These are phyloP conservation scores for Epinotia bilunana DNA, from an alignment of 2,888 invertebrate species.

Conservation along the genomic window DNA sequence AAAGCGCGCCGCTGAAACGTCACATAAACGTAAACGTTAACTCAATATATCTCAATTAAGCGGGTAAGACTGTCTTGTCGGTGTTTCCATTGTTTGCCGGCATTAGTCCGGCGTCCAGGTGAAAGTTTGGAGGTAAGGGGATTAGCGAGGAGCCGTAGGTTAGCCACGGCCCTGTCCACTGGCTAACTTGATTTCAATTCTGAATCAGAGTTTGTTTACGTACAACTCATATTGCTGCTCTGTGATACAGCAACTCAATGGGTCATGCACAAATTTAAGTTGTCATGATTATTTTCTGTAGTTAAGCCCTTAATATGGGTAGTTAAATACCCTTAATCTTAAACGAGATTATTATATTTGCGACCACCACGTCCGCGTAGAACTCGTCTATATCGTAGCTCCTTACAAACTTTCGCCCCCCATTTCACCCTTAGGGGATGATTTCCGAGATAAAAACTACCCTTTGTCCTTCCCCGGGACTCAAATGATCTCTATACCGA, in stretches of 20 bases:
- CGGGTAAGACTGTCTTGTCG: conserved; percentile 34
- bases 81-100: conserved; percentile 60
- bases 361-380: no score
- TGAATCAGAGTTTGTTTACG: conserved; percentile 37
- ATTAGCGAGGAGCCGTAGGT: conserved; percentile 64
- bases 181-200: conserved; percentile 46
- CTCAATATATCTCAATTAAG: conserved; percentile 40
- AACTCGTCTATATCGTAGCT: no score
- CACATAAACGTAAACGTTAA: conserved; percentile 24
- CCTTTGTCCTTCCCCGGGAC: no score
- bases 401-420: no score
- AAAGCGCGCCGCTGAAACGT: conserved; percentile 11
- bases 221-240: neutral
- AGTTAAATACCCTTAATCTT: no score
- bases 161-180: conserved; percentile 53
- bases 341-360: no score
- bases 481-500: no score
- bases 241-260: neutral
- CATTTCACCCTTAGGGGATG: no score
- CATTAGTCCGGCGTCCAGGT: conserved; percentile 68
- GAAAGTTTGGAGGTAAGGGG: conserved; percentile 69
- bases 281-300: no score
- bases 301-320: no score
- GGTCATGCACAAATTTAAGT: no score
- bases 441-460: no score